Evolutionary conservation across 1,140 invertebrate genomes (phyloP).

Genomic region (Platorchestia sp.): DNA sequence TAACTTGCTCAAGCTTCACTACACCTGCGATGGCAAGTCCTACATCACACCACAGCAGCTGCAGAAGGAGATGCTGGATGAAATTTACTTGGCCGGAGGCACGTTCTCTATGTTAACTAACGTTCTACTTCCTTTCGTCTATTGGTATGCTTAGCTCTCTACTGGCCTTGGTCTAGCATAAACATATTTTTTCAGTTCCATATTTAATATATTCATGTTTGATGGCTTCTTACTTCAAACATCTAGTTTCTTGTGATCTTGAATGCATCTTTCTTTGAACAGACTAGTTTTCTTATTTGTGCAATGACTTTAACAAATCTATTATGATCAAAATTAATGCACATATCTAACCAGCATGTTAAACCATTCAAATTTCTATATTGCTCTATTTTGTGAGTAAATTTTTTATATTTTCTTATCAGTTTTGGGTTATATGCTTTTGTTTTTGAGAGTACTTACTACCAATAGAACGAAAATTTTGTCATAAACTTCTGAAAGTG

Average conservation of each 20-base stretch:
- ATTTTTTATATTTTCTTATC: no score
- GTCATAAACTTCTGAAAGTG: no score
- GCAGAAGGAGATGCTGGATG: constrained; percentile 34
- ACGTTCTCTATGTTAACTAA: not conserved
- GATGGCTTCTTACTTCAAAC: no score
- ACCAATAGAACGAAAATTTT: no score
- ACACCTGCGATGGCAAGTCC: constrained; percentile 39
- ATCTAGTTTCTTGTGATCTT: not conserved
- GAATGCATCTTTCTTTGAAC: not conserved
- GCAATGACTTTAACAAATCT: not conserved
- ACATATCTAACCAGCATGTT: not conserved
- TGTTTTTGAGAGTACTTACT: no score
- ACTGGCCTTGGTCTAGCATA: not conserved
- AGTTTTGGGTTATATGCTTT: no score
- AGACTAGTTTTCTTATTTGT: not conserved
- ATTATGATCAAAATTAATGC: not conserved
- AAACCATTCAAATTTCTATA: not conserved
- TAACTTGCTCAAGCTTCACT: constrained; percentile 16
- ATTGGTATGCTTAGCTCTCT: not conserved
- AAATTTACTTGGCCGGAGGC: constrained; percentile 41
- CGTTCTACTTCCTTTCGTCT: not conserved
- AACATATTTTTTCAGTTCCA: not conserved
- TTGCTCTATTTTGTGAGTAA: not conserved
- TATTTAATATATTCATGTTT: not conserved
- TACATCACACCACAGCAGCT: constrained; percentile 36